These are phyloP conservation scores for Plotosus lineatus DNA, from an alignment of 2,113 vertebrate genomes.

Conservation along the genomic window DNA sequence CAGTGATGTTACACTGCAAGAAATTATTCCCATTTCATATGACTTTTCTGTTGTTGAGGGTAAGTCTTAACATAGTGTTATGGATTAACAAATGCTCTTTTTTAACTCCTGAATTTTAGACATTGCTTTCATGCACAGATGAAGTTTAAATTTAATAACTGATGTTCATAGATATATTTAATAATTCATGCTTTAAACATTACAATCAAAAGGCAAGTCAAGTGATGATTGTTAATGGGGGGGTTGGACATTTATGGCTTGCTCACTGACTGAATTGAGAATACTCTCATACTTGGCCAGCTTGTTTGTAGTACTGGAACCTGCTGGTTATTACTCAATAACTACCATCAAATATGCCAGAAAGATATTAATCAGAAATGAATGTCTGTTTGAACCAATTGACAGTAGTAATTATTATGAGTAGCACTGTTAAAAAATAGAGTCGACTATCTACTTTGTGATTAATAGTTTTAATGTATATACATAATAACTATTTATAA, in stretches of 20 bases:
- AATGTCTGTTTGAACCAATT: neutral
- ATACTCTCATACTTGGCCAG: neutral
- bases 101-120: neutral
- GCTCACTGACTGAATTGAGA: neutral
- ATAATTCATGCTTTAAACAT: neutral
- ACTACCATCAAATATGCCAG: neutral
- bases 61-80: slow-evolving; percentile 55
- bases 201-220: neutral
- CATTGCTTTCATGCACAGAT: neutral
- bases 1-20: slow-evolving; percentile 85
- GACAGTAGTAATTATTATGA: neutral
- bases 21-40: slow-evolving; percentile 78
- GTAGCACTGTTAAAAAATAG: neutral
- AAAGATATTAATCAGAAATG: neutral
- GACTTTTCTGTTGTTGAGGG: slow-evolving; percentile 86
- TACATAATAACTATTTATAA: too few species aligned
- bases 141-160: neutral
- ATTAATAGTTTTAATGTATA: too few species aligned
- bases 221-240: neutral
- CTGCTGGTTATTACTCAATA: neutral
- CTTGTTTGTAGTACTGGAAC: neutral
- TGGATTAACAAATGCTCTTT: neutral
- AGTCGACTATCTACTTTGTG: neutral
- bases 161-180: neutral
- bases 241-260: neutral